phyloP scores from a whole-genome alignment of 1,140 invertebrate species.

The Drosophila obscura region DNA sequence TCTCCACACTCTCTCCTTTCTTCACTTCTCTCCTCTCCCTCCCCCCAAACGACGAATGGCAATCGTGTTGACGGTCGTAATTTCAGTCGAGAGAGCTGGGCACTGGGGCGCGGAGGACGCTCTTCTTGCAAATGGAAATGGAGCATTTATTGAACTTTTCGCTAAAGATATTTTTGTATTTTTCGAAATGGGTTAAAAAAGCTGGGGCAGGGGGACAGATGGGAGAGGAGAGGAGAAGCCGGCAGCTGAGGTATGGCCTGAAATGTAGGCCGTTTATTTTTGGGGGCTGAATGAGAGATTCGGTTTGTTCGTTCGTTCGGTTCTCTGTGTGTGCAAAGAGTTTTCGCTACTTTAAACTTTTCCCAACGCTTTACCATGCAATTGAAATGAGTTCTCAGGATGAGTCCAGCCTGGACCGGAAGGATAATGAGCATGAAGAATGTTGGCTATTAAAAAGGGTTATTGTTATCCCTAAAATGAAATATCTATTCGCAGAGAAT shows the following conservation, averaged over 20 bases:
- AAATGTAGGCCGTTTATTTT: slow-evolving; percentile 73
- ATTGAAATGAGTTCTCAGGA: slow-evolving; percentile 42
- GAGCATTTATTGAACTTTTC: slow-evolving; percentile 80
- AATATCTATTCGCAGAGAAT: background rate
- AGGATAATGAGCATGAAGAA: slow-evolving; percentile 38
- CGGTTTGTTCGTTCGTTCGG: background rate
- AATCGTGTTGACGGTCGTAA: slow-evolving; percentile 69
- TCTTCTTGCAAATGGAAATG: slow-evolving; percentile 65
- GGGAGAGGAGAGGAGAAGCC: background rate
- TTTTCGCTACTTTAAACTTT: slow-evolving; percentile 55
- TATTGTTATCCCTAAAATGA: slow-evolving; percentile 7
- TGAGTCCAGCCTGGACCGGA: background rate
- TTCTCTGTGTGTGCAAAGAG: slow-evolving; percentile 26
- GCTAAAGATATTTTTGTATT: slow-evolving; percentile 74
- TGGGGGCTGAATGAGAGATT: slow-evolving; percentile 29
- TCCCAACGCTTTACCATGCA: slow-evolving; percentile 27
- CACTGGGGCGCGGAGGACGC: slow-evolving; percentile 11
- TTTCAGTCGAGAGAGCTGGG: slow-evolving; percentile 29
- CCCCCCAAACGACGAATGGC: slow-evolving; percentile 26
- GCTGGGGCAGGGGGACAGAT: background rate
- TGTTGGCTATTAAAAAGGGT: slow-evolving; percentile 23
- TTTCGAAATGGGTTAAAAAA: slow-evolving; percentile 58
- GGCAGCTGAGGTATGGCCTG: background rate
- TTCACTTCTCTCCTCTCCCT: no score
- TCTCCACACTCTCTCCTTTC: no score